phyloP scores from a whole-genome alignment of 2,113 vertebrate species.

The Thamnaconus septentrionalis region DNA sequence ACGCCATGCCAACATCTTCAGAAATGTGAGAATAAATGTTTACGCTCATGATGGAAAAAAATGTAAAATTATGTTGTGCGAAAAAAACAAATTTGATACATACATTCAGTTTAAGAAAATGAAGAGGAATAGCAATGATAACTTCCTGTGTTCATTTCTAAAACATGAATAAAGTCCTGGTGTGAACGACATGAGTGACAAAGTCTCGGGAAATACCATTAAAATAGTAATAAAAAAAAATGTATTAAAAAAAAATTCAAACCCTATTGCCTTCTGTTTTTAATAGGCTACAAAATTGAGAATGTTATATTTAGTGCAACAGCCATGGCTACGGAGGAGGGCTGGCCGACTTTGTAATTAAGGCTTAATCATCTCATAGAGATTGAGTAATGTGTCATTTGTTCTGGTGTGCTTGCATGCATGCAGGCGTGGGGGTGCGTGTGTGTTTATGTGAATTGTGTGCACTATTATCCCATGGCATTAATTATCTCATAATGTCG shows the following conservation, averaged over 20 bases:
- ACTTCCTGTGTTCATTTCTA: background rate
- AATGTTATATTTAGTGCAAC: conserved; percentile 33
- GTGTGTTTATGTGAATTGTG: background rate
- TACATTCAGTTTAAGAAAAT: background rate
- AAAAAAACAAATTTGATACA: too few relatives aligned
- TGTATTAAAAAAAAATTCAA: conserved; percentile 8
- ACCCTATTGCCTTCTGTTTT: conserved; percentile 2
- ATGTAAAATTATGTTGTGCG: too few relatives aligned
- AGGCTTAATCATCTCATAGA: conserved; percentile 42
- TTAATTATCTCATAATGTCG: conserved; percentile 28
- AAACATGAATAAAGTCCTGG: background rate
- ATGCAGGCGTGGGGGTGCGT: background rate
- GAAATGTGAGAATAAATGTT: too few relatives aligned
- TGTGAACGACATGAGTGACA: conserved; percentile 9
- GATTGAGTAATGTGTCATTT: conserved; percentile 31
- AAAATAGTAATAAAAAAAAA: too few relatives aligned
- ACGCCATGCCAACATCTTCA: too few relatives aligned
- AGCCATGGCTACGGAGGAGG: conserved; percentile 7
- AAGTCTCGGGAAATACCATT: background rate
- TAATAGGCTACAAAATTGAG: conserved; percentile 32
- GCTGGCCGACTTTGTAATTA: conserved; percentile 42
- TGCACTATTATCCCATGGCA: background rate
- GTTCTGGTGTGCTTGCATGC: background rate
- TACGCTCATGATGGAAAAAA: too few relatives aligned
- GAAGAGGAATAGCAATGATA: background rate